Evolutionary conservation across 2,888 invertebrate genomes (phyloP), one percentile per base, ranked within the genome.

Genomic region (Enoplolaimus lenunculus): DNA sequence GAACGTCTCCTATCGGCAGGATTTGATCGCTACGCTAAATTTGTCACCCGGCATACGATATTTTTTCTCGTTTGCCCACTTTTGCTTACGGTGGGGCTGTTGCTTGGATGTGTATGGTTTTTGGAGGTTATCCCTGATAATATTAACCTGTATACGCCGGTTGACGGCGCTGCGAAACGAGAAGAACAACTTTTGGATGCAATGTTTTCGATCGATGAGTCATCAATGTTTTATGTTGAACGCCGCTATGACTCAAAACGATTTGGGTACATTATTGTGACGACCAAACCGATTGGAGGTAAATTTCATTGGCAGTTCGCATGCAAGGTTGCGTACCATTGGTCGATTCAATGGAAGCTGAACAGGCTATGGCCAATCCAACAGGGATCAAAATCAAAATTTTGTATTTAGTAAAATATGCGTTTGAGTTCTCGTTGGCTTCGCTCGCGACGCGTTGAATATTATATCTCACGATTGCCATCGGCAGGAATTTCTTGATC

Each of bases 241-340:
- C 71, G 79, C 69, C 78, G 79, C 64, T 78, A 78, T 72, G 78
- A 79, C 59, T 75, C 77, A 35, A 73, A 75, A 68, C 72, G 79
- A 59, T 75, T 77, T 29, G 79, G 79, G 2, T 78, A 78, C 72
- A 76, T 79, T 29, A 79, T 79, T 31, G 77, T 79, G n/a, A 79
- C 78, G n/a, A 75, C 62, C 75, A 21, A 77, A 77, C n/a, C 77
- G 77, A 31, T 75, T 72, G 1, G 78, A 79, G 30, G 3, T 70
- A 64, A 64, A 33, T 34, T 71, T 75, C 78, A 60, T n/a, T n/a
- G n/a, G n/a, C n/a, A n/a, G n/a, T n/a, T n/a, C n/a, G n/a, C n/a
- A n/a, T n/a, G n/a, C n/a, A n/a, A n/a, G n/a, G n/a, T n/a, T n/a
- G n/a, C n/a, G n/a, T n/a, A n/a, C n/a, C n/a, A n/a, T n/a, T n/a